These are phyloP conservation scores for Phoeniculus purpureus DNA, from an alignment of 2,797 vertebrate species.

Conservation along the genomic window DNA sequence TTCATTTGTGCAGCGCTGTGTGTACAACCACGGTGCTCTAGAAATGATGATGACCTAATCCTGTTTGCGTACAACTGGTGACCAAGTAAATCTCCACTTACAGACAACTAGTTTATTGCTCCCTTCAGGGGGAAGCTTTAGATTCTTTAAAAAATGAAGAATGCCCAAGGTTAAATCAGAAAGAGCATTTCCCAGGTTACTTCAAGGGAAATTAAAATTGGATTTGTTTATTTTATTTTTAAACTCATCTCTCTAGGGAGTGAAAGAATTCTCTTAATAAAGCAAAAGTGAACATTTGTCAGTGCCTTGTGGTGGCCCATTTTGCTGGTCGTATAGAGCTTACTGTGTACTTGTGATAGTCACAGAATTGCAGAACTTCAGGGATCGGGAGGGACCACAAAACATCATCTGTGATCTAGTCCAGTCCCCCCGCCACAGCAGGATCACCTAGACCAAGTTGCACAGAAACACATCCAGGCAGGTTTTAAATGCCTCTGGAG, in stretches of 20 bases:
- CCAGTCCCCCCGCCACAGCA: too few relatives aligned
- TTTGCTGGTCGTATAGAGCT: neutral
- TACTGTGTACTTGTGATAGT: neutral
- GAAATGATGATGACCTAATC: neutral
- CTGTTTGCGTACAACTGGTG: neutral
- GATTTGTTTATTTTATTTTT: neutral
- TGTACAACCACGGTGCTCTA: neutral
- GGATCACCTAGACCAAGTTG: too few relatives aligned
- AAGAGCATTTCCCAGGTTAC: neutral
- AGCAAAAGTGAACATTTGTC: neutral
- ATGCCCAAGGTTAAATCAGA: neutral
- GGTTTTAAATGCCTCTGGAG: too few relatives aligned
- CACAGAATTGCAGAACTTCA: too few relatives aligned
- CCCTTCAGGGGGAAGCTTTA: neutral
- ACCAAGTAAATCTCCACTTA: neutral
- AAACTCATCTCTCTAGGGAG: neutral
- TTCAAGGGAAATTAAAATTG: slow-evolving; percentile 11
- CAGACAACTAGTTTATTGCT: neutral
- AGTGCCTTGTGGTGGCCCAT: neutral
- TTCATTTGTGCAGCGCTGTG: neutral
- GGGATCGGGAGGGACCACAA: too few relatives aligned
- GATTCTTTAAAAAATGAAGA: neutral
- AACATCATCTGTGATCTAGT: too few relatives aligned
- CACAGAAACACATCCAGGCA: too few relatives aligned
- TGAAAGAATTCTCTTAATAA: neutral